phyloP scores from a whole-genome alignment of 2,797 vertebrate genomes.

The Oryzias dopingdopingensis region DNA sequence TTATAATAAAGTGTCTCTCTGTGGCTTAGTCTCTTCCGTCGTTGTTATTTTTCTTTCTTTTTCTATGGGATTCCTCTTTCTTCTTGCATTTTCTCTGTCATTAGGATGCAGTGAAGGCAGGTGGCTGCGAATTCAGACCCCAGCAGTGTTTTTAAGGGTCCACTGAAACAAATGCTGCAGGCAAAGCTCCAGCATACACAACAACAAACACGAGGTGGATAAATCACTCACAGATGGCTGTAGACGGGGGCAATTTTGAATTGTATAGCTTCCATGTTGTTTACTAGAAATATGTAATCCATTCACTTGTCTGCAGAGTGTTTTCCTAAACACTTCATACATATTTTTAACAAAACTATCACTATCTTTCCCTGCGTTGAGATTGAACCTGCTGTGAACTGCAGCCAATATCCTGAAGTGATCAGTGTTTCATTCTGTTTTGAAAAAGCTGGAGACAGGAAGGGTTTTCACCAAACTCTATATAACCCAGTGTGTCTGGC shows the following conservation, averaged over 20 bases:
- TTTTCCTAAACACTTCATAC: conserved; percentile 16
- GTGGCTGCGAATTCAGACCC: conserved; percentile 36
- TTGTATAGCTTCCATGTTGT: conserved; percentile 29
- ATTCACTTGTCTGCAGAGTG: conserved; percentile 1
- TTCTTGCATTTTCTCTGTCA: conserved; percentile 23
- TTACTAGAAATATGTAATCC: conserved; percentile 30
- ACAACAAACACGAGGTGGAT: conserved; percentile 47
- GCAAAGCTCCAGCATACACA: conserved; percentile 44
- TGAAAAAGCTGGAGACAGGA: not conserved
- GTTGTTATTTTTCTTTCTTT: conserved; percentile 6
- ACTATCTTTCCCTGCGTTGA: conserved; percentile 7
- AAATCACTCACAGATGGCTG: conserved; percentile 30
- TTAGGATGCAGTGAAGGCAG: conserved; percentile 48
- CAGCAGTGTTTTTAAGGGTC: conserved; percentile 40
- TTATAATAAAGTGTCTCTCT: not conserved
- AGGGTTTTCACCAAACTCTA: not conserved
- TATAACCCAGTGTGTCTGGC: not conserved
- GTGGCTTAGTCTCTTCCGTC: conserved; percentile 5
- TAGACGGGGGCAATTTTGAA: conserved; percentile 39
- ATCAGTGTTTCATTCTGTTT: conserved; percentile 11
- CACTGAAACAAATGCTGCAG: conserved; percentile 46
- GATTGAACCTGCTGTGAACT: conserved; percentile 16
- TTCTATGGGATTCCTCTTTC: conserved; percentile 2
- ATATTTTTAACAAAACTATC: conserved; percentile 21
- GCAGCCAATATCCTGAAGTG: conserved; percentile 4